A percentile compares a stretch with the other conserved stretches of the same genome.
These are phyloP conservation scores for Cantharis rufa DNA, from an alignment of 2,888 invertebrate genomes.

Conservation along the genomic window DNA sequence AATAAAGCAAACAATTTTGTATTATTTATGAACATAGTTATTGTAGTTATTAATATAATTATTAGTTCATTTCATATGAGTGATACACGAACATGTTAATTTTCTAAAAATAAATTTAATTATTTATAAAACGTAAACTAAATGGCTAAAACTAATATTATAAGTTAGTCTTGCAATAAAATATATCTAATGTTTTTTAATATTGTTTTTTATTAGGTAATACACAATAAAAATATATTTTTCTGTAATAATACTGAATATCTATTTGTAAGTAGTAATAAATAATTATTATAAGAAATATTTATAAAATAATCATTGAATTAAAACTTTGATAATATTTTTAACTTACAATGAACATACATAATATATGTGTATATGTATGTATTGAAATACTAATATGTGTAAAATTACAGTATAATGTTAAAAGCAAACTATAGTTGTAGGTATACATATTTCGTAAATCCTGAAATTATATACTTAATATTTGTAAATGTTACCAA, in stretches of 20 bases:
- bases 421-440: too few relatives aligned
- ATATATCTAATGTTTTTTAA: not conserved
- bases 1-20: conserved; percentile 65
- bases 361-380: too few relatives aligned
- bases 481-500: too few relatives aligned
- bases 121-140: not conserved
- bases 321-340: not conserved
- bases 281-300: not conserved
- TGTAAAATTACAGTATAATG: too few relatives aligned
- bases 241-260: not conserved
- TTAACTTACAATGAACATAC: not conserved
- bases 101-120: not conserved
- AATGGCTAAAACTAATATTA: not conserved
- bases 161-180: not conserved
- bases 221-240: too few relatives aligned
- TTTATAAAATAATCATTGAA: not conserved
- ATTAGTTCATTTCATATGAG: conserved; percentile 66
- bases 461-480: too few relatives aligned
- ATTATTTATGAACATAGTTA: conserved; percentile 62
- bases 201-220: too few relatives aligned
- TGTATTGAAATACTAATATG: too few relatives aligned
- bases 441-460: too few relatives aligned
- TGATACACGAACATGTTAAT: not conserved
- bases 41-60: conserved; percentile 64
- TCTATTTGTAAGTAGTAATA: not conserved